phyloP scores from a whole-genome alignment of 1,140 invertebrate species.

The Bombus cullumanus region DNA sequence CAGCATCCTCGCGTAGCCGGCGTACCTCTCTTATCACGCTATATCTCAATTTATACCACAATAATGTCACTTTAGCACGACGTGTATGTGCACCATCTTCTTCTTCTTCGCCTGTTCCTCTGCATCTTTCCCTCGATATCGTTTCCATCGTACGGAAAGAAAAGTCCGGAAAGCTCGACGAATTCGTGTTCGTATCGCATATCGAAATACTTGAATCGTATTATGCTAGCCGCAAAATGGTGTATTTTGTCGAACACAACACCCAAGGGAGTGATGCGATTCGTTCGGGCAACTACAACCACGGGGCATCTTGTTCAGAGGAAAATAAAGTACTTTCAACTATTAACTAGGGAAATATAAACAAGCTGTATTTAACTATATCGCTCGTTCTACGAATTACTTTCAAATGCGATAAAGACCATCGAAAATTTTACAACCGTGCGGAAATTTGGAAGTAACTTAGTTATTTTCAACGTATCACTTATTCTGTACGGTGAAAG shows the following conservation, averaged over 20 bases:
- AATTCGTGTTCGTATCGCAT: conserved; percentile 49
- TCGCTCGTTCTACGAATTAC: background rate
- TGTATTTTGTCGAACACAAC: conserved; percentile 60
- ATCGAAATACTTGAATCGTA: conserved; percentile 47
- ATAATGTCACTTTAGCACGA: conserved; percentile 78
- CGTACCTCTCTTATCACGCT: conserved; percentile 69
- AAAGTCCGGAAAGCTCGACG: conserved; percentile 23
- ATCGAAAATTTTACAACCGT: background rate
- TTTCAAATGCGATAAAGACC: background rate
- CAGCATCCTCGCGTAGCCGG: conserved; percentile 63
- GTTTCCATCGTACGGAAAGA: no score
- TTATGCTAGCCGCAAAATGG: conserved; percentile 44
- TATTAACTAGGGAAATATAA: conserved; percentile 58
- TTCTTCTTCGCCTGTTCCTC: conserved; percentile 19
- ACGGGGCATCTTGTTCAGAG: conserved; percentile 47
- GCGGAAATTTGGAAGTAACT: background rate
- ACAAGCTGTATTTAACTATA: conserved; percentile 23
- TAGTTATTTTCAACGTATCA: background rate
- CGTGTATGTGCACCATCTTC: conserved; percentile 51
- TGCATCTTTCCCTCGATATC: background rate
- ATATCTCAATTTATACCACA: conserved; percentile 82
- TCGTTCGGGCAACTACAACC: conserved; percentile 54
- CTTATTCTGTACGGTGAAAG: background rate
- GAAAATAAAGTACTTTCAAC: conserved; percentile 37
- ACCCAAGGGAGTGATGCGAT: conserved; percentile 56